Percentiles rank a stretch among this genome's conserved stretches.
Conservation (phyloP, 2,888 invertebrate species). For the Apoda limacodes region DNA sequence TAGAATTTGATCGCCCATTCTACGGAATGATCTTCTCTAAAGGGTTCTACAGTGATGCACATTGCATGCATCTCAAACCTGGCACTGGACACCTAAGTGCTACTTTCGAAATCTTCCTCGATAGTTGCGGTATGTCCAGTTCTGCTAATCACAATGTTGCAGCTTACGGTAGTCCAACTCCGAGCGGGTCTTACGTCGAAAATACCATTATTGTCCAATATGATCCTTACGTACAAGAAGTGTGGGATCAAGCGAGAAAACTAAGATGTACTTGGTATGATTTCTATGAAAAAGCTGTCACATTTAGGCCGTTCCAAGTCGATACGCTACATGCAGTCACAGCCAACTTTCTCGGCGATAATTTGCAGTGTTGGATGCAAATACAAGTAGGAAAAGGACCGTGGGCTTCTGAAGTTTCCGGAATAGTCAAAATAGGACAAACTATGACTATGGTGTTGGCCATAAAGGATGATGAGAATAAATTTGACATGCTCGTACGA, state of each 20-base stretch:
- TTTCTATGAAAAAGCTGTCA: slow-evolving; percentile 94
- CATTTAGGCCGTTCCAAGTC: slow-evolving; percentile 95
- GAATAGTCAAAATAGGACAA: slow-evolving; percentile 95
- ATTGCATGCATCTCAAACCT: slow-evolving; percentile 92
- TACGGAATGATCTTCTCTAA: slow-evolving; percentile 97
- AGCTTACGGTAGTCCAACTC: slow-evolving; percentile 87
- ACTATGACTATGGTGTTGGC: slow-evolving; percentile 98
- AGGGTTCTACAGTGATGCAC: slow-evolving; percentile 91
- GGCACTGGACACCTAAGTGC: slow-evolving; percentile 92
- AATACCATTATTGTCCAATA: slow-evolving; percentile 96
- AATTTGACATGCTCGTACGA: slow-evolving; percentile 94
- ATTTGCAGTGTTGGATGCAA: slow-evolving; percentile 97
- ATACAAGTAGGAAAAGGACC: slow-evolving; percentile 97
- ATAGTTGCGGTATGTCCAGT: slow-evolving; percentile 93
- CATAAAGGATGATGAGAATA: slow-evolving; percentile 95
- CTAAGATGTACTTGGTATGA: slow-evolving; percentile 96
- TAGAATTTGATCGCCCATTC: slow-evolving; percentile 94
- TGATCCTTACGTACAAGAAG: slow-evolving; percentile 94
- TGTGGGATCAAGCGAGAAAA: slow-evolving; percentile 95
- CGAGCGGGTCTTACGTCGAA: slow-evolving; percentile 93
- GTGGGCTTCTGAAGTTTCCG: slow-evolving; percentile 97
- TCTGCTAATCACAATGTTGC: slow-evolving; percentile 91
- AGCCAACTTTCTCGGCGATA: slow-evolving; percentile 95
- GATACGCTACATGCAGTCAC: slow-evolving; percentile 96
- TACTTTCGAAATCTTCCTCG: slow-evolving; percentile 93